Base-by-base conservation (phyloP, 1,140 invertebrate genomes). In the Eriocheir sinensis region DNA sequence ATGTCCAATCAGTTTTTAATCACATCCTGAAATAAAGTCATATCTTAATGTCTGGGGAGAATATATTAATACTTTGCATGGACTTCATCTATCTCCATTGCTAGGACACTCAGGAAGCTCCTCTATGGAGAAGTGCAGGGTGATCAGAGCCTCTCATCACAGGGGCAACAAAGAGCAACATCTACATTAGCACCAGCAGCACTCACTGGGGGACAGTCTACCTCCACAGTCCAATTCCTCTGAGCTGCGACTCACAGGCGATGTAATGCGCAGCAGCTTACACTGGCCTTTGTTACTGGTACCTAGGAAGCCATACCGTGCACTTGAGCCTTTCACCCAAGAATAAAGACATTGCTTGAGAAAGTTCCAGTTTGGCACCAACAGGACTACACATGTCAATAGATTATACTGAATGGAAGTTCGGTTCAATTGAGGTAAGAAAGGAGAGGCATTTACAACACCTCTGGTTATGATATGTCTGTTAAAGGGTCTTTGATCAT, bases 151-250 rank as follows among this genome's bases (percentile, higher is more conserved):
- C 36, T 48, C 44, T 32, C 38, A 41, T 85, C 81, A 94, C 72
- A 81, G 34, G 79, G 32, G 41, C 41, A 83, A 81, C 72, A 94
- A 38, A 90, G 44, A 32, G 48, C 40, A 81, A 91, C 72, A 90
- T 48, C 34, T 83, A 79, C 32, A 91, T 38, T 48, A 91, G 44
- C 44, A 86, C 81, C 34, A 85, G 89, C 34, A 40, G 34, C 53
- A 95, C 95, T 95, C 95, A 95, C 95, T 95, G 88, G 95, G 95
- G 30, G 95, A 95, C 38, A 95, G 92, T 88, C 95, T 93, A 60
- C 95, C 92, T 48, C 92, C 95, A 88, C 88, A 91, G 89, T 93
- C 95, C 95, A 95, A 86, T 90, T 95, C 95, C 92, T 95, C 95
- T 80, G 95, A 93, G 83, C 95, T 95, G 89, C 95, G 95, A 53